phyloP scores from a whole-genome alignment of 1,140 invertebrate species.

The Tyrophagus putrescentiae region DNA sequence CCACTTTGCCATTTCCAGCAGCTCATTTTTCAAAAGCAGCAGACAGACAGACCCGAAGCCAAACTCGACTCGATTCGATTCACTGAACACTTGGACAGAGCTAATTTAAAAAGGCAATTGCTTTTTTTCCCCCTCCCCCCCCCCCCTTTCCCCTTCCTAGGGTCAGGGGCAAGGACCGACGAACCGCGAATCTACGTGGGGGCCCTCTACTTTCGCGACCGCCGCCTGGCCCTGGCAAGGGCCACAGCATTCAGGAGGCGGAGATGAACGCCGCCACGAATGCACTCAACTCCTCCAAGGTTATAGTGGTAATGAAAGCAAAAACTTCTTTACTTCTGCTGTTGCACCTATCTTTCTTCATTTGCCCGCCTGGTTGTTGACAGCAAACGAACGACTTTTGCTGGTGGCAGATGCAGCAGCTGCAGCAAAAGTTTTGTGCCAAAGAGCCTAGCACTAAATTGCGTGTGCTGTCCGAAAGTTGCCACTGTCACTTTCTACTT shows the following conservation, averaged over 20 bases:
- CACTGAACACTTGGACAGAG: background rate
- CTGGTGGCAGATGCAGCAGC: too few species aligned
- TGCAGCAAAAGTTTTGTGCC: too few species aligned
- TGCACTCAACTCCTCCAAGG: conserved; percentile 61
- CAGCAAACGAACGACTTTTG: too few species aligned
- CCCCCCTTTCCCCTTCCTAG: conserved; percentile 38
- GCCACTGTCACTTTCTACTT: too few species aligned
- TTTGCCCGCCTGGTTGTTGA: too few species aligned
- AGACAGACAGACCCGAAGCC: too few species aligned
- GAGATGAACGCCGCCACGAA: conserved; percentile 92
- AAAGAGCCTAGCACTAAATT: too few species aligned
- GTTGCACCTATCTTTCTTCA: too few species aligned
- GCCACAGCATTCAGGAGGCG: conserved; percentile 89
- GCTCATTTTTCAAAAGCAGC: too few species aligned
- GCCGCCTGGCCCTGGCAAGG: conserved; percentile 73
- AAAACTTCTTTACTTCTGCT: background rate
- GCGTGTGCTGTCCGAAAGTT: too few species aligned
- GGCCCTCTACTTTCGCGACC: conserved; percentile 85
- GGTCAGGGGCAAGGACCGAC: conserved; percentile 85
- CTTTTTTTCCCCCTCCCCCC: background rate
- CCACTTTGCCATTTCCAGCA: too few species aligned
- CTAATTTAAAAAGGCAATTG: background rate
- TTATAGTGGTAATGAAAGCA: conserved; percentile 30
- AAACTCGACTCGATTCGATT: too few species aligned
- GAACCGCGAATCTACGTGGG: conserved; percentile 86